Evolutionary conservation across 2,888 invertebrate species (phyloP), one percentile per base, ranked within the genome.

Genomic region (Drosophila infuscata): DNA sequence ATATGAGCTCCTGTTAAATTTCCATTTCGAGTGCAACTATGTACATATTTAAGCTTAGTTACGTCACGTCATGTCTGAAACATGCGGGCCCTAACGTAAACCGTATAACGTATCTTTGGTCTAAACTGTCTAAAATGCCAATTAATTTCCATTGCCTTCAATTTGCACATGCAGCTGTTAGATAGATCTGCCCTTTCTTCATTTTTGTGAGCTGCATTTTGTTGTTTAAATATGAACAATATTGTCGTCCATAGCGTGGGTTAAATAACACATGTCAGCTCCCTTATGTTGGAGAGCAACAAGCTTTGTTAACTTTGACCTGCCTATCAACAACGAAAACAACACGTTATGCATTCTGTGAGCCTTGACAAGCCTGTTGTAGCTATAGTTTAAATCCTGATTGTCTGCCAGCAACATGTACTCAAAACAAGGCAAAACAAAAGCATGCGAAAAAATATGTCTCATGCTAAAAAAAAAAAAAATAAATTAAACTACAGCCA

Each of bases 251-350:
- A 70, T 53, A 56, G 54, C 43, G 33, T 58, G 54, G 59, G 75
- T 62, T 66, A 61, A 67, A 72, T 68, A 71, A 74, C 74, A 66
- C 67, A 66, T 87, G 72, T 72, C 77, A 69, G 71, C 65, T 69
- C 56, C 15, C 73, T 63, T 62, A 66, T 77, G 67, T 75, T 70
- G 63, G 68, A 60, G 60, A 64, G 79, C 76, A 82, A 76, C 81
- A 87, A 79, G 87, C 87, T 86, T 88, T 76, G 89, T 90, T 90
- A 90, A 80, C 89, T 81, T 81, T 76, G 65, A 63, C 76, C 80
- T 65, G 67, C 38, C 65, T 56, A 73, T 80, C 73, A 79, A 29
- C 53, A 51, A 49, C 46, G 52, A 51, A 33, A 43, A 35, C 67
- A 64, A 65, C 33, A 64, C 46, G 63, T 64, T 43, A 63, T 43